A percentile compares a stretch with the other conserved stretches of the same genome.
phyloP scores from a whole-genome alignment of 2,797 vertebrate genomes.

The Sebastes hopkinsi region DNA sequence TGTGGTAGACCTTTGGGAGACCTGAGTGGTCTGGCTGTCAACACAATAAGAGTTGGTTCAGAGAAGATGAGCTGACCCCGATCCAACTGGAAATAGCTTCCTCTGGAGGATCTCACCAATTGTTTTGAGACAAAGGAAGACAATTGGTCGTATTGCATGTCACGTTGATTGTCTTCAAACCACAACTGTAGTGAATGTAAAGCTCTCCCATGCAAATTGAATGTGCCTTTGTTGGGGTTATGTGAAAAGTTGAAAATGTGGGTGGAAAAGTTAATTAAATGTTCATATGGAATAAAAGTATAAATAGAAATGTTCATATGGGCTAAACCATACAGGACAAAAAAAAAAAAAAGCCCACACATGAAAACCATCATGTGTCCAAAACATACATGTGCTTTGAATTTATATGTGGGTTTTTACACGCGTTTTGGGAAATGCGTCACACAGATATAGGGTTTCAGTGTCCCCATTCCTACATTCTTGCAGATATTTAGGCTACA shows the following conservation, averaged over 20 bases:
- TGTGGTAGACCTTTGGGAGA: conserved; percentile 47
- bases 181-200: neutral
- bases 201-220: neutral
- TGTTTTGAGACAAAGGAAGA: conserved; percentile 28
- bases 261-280: neutral
- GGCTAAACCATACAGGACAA: conserved; percentile 8
- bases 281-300: neutral
- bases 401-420: conserved; percentile 25
- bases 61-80: conserved; percentile 47
- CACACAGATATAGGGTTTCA: conserved; percentile 25
- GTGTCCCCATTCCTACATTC: neutral
- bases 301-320: neutral
- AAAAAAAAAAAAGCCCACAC: neutral
- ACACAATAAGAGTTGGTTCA: conserved; percentile 39
- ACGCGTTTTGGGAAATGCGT: conserved; percentile 10
- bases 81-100: conserved; percentile 50
- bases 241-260: neutral
- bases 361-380: conserved; percentile 26
- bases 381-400: conserved; percentile 46
- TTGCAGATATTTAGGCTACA: neutral
- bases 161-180: conserved; percentile 12
- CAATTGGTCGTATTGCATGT: neutral
- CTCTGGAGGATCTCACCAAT: conserved; percentile 26
- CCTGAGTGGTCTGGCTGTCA: conserved; percentile 65
- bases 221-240: neutral